A percentile compares a stretch with the other conserved stretches of the same genome.
These are phyloP conservation scores for Dipodomys ordii DNA, from an alignment of 2,113 vertebrate genomes.

Conservation along the genomic window DNA sequence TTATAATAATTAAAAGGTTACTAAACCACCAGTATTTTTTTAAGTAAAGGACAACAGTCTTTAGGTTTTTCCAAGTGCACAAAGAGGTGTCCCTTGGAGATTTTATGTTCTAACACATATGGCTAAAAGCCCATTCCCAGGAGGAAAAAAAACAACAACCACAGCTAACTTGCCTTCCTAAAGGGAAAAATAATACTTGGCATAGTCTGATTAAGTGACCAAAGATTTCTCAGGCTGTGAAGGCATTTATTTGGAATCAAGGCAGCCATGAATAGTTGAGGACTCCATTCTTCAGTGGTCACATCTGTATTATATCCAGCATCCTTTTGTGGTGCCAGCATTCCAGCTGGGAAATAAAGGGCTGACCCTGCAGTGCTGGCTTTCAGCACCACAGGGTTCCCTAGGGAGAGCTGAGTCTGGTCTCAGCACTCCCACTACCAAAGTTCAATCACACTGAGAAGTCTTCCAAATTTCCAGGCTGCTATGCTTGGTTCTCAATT, in stretches of 20 bases:
- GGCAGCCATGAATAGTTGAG: neutral
- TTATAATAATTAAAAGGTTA: slow-evolving; percentile 31
- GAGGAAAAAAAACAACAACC: neutral
- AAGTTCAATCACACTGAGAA: neutral
- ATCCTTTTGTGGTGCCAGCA: neutral
- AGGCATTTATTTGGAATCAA: neutral
- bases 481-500: neutral
- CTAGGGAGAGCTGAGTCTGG: neutral
- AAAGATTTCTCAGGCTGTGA: neutral
- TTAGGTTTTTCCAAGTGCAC: neutral
- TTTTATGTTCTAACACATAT: slow-evolving; percentile 25
- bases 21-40: neutral
- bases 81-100: neutral
- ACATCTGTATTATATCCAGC: neutral
- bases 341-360: neutral
- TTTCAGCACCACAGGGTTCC: neutral
- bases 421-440: neutral
- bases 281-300: neutral
- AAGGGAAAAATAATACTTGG: slow-evolving; percentile 9
- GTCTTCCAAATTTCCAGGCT: neutral
- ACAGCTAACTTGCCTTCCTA: neutral
- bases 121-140: neutral
- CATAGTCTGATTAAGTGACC: neutral
- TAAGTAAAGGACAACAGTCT: neutral
- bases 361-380: neutral